phyloP scores from a whole-genome alignment of 2,113 vertebrate genomes.

The Ascaphus truei region DNA sequence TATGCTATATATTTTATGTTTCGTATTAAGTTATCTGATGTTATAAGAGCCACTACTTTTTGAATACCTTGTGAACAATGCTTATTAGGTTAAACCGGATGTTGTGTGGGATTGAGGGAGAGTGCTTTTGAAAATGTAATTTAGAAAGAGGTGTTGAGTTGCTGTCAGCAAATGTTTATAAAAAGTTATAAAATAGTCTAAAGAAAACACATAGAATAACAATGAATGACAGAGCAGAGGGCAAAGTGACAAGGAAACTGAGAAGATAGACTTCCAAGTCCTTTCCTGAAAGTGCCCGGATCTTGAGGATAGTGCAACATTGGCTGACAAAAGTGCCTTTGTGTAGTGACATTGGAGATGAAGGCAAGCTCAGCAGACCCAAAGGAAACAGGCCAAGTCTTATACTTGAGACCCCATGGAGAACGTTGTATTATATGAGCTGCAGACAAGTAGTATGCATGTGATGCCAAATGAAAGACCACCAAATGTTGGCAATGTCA shows the following conservation, averaged over 20 bases:
- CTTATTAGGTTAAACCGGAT: too few species aligned
- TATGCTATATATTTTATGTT: too few species aligned
- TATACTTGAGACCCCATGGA: conserved; percentile 55
- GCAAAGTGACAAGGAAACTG: conserved; percentile 63
- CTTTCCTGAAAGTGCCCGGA: conserved; percentile 68
- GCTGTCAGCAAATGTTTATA: conserved; percentile 40
- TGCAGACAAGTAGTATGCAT: conserved; percentile 47
- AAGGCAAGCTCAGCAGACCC: conserved; percentile 55
- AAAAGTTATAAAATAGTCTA: conserved; percentile 33
- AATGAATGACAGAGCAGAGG: conserved; percentile 58
- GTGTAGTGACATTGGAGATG: conserved; percentile 51
- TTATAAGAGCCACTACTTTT: too few species aligned
- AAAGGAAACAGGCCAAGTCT: conserved; percentile 58
- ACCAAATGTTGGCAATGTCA: conserved; percentile 39
- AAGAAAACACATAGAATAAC: conserved; percentile 35
- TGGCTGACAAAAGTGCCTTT: conserved; percentile 68
- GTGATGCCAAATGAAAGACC: conserved; percentile 47
- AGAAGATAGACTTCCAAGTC: conserved; percentile 66
- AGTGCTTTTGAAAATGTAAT: conserved; percentile 35
- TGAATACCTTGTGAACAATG: too few species aligned
- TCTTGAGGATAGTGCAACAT: conserved; percentile 61
- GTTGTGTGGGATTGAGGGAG: too few species aligned
- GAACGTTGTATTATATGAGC: conserved; percentile 50
- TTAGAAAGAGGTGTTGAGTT: conserved; percentile 26
- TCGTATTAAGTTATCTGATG: too few species aligned